Evolutionary conservation across 2,888 invertebrate species (phyloP), one percentile per base, ranked within the genome.

Genomic region (Aplocera efformata): DNA sequence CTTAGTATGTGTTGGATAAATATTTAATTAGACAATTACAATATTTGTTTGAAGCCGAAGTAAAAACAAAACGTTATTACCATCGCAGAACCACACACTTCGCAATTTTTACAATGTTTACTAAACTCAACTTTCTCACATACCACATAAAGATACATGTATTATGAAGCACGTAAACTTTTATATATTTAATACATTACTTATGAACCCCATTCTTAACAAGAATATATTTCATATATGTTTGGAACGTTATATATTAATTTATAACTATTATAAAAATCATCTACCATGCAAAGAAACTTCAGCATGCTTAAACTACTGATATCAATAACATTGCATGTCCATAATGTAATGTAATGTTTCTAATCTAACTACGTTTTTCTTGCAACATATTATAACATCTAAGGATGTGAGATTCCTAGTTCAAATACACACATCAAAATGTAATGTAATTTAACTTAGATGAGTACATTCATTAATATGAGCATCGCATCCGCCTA

Each of bases 11-110:
- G 76, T 78, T 72, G 83, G 78, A 80, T 86, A 86, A 81, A 85
- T 84, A 82, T 86, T 80, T 70, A 85, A 86, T 80, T 83, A 74
- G 75, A 83, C 72, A 77, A 72, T 74, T 83, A 86, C 81, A 84
- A 75, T 80, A 74, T 78, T 69, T 73, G 71, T 75, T 79, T 61
- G 62, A 79, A 69, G 86, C 85, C 84, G 68, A 52, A 50, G 72
- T 72, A 74, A 71, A 17, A 77, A 75, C 74, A 76, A 79, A 79
- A 72, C 70, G 73, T 75, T 76, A 81, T 71, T 50, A 61, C 69
- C 72, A 71, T 65, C 66, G 71, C 65, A 67, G 70, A 75, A 72
- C 63, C 74, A 80, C 76, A 66, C 75, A 17, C 13, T 17, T 17
- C 72, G 72, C 66, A 59, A 71, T 72, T 77, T 72, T 73, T 66